These are phyloP conservation scores for Ceyx margarethae DNA, from an alignment of 2,113 vertebrate species.

Conservation along the genomic window DNA sequence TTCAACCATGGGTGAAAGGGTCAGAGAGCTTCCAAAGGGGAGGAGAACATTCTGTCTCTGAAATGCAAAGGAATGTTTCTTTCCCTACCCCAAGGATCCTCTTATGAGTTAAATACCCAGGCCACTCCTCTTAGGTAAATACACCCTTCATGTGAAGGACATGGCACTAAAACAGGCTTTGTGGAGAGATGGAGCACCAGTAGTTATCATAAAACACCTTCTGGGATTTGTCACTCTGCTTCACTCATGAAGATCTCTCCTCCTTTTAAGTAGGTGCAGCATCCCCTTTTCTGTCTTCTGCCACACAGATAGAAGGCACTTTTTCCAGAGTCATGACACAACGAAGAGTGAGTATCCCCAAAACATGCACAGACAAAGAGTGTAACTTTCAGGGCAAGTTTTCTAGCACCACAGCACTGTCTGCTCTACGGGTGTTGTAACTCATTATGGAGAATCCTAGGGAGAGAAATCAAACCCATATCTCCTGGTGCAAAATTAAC, in stretches of 20 bases:
- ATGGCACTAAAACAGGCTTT: neutral
- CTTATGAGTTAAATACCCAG: neutral
- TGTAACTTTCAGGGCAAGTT: neutral
- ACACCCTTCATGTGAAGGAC: neutral
- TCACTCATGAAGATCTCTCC: neutral
- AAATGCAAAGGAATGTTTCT: neutral
- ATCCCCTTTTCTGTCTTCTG: neutral
- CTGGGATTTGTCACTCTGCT: neutral
- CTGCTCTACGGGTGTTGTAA: neutral
- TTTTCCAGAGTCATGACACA: neutral
- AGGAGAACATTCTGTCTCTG: neutral
- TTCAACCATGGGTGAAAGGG: neutral
- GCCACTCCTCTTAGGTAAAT: neutral
- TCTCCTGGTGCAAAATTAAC: neutral
- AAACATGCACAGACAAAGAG: neutral
- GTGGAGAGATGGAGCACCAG: neutral
- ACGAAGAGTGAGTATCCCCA: neutral
- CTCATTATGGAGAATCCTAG: neutral
- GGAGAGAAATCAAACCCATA: neutral
- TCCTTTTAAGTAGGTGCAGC: neutral
- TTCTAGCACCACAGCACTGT: neutral
- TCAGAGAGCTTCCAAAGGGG: neutral
- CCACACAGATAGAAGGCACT: neutral
- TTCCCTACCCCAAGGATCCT: neutral
- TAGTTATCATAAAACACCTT: neutral